Conservation (phyloP, 2,113 vertebrate species). For the Pterophyllum scalare region DNA sequence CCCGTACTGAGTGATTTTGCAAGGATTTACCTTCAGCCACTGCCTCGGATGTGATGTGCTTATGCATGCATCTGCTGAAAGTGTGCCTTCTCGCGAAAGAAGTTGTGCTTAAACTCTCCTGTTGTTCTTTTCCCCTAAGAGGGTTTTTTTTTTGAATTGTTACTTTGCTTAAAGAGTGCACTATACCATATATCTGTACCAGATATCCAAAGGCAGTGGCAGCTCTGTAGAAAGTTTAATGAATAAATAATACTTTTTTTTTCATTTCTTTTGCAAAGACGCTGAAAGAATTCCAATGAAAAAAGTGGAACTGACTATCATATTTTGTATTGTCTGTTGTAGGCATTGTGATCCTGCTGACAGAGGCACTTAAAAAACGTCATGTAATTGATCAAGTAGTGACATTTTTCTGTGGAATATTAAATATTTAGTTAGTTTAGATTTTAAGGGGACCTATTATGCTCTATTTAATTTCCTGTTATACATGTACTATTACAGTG, state of each 20-base stretch:
- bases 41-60: slow-evolving; percentile 7
- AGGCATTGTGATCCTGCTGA: background rate
- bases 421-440: background rate
- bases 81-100: background rate
- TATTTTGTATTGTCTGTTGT: background rate
- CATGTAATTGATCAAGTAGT: background rate
- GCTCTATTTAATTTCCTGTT: background rate
- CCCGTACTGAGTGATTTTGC: slow-evolving; percentile 20
- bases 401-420: background rate
- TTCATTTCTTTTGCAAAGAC: slow-evolving; percentile 3
- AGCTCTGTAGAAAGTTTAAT: slow-evolving; percentile 31
- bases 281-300: background rate
- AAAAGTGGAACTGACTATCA: background rate
- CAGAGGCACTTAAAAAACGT: background rate
- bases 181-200: slow-evolving; percentile 20
- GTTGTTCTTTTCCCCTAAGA: background rate
- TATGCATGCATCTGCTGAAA: background rate
- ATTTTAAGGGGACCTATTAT: background rate
- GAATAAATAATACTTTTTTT: slow-evolving; percentile 41
- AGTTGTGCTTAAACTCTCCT: slow-evolving; percentile 27
- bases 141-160: slow-evolving; percentile 21
- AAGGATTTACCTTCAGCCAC: slow-evolving; percentile 41
- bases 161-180: slow-evolving; percentile 41
- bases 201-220: slow-evolving; percentile 40
- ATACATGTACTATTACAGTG: no score